Base-by-base conservation (phyloP, 2,113 vertebrate species). In the Nycticryphes semicollaris region DNA sequence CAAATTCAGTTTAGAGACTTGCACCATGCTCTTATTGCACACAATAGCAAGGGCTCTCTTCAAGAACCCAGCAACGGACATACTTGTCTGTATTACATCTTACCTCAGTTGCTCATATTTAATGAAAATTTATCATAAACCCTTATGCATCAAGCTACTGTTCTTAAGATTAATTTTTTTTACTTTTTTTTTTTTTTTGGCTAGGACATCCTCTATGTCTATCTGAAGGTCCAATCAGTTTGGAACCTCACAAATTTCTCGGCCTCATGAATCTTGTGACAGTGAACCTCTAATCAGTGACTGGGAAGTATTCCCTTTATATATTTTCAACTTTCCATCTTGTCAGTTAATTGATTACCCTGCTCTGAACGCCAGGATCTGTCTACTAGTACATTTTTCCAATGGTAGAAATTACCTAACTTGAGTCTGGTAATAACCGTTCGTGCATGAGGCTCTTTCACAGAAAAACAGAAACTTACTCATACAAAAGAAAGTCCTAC, bases 11-110 rank as follows among this genome's bases (percentile, higher is more conserved):
- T 69, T 16, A 60, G 31, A 7, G 8, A 62, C 9, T 70, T 35
- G 66, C 82, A 45, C 41, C 21, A 5, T 8, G 5, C 22, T 73
- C 0, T 0, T 37, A n/a, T 67, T 39, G 39, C 6, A 13, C 45
- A 4, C 0, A 1, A 12, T 17, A 48, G 47, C 30, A 35, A 12
- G 16, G 62, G 59, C 41, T 41, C 47, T 23, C 8, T 35, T 74
- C 33, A 62, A 75, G 60, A 85, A 24, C 15, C 9, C 62, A 67
- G n/a, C 24, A 48, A 43, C 35, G 56, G 19, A 28, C 17, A 13
- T 39, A 31, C 12, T 31, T 39, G 11, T 73, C 31, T 76, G 12
- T 22, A 15, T 27, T 69, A 19, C n/a, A 31, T 27, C 47, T 78
- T 74, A 74, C 9, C 14, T 85, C 6, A 1, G 9, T 39, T 72